Base-by-base conservation (phyloP, 1,140 invertebrate genomes). In the Odontomachus brunneus region DNA sequence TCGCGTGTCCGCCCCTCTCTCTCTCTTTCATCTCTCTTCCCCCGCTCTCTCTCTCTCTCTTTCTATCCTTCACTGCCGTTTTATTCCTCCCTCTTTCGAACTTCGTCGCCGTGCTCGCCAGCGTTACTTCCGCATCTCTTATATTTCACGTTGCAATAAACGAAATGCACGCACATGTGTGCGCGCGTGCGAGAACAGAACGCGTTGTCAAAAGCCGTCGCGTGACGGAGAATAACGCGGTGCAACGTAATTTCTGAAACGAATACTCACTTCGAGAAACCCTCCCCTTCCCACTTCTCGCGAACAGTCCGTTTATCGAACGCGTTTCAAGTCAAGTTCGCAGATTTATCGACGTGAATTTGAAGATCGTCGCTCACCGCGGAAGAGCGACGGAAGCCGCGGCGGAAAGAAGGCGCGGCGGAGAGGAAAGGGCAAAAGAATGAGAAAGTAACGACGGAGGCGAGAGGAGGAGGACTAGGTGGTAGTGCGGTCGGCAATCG, bases 401-500 rank as follows among this genome's bases (percentile, higher is more conserved):
- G 44, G 22, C 19, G 69, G n/a, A 33, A 38, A 44, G 22, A n/a
- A 7, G 29, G 48, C 49, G 60, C n/a, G 19, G 57, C 14, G 29
- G 5, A n/a, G 26, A 19, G n/a, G 14, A 3, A 14, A 33, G 24
- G 22, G 48, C 55, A 38, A 53, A 80, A 75, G 83, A 88, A 88
- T 74, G 86, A 69, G 87, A 88, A 88, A 88, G 73, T 88, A 88
- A 85, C 65, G 72, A 85, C 44, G 19, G 55, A 22, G 17, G 57
- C 24, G 57, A 44, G 55, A 5, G 22, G 49, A 44, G 38, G 38
- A 7, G 38, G 9, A 44, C 38, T 3, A 11, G 38, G 9, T 4
- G 57, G 29, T 59, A 63, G n/a, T 53, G 24, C 63, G 24, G 75
- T 53, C 55, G 66, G 75, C 75, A 57, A 75, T 60, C 33, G 86